phyloP scores from a whole-genome alignment of 2,888 invertebrate species.

The Galerucella calmariensis region DNA sequence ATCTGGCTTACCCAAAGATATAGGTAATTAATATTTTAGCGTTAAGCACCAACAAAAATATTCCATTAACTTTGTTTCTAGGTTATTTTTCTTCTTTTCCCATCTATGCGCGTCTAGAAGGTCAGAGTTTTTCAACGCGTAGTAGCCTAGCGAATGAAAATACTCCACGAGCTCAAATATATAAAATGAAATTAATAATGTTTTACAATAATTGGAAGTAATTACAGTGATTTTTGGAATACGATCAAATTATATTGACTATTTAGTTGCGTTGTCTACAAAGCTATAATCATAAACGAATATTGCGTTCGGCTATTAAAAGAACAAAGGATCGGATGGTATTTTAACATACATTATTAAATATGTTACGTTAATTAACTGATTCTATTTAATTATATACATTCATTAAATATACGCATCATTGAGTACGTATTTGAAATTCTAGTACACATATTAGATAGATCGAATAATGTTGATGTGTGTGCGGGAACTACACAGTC shows the following conservation, averaged over 20 bases:
- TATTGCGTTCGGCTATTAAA: background rate
- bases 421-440: background rate
- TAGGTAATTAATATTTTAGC: too few relatives aligned
- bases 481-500: too few relatives aligned
- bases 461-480: background rate
- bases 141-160: too few relatives aligned
- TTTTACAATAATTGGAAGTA: background rate
- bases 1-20: too few relatives aligned
- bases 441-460: background rate
- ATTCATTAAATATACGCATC: background rate
- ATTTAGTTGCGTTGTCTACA: background rate
- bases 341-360: background rate
- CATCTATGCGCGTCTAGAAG: too few relatives aligned
- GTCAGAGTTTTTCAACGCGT: too few relatives aligned
- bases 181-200: background rate
- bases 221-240: background rate
- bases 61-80: too few relatives aligned
- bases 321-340: background rate
- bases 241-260: background rate
- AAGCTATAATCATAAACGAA: background rate
- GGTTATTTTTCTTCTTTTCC: too few relatives aligned
- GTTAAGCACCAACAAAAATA: too few relatives aligned
- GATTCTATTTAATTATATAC: background rate
- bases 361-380: slow-evolving; percentile 2
- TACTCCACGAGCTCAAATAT: background rate